phyloP scores from a whole-genome alignment of 2,113 vertebrate genomes.

The Halcyon senegalensis region DNA sequence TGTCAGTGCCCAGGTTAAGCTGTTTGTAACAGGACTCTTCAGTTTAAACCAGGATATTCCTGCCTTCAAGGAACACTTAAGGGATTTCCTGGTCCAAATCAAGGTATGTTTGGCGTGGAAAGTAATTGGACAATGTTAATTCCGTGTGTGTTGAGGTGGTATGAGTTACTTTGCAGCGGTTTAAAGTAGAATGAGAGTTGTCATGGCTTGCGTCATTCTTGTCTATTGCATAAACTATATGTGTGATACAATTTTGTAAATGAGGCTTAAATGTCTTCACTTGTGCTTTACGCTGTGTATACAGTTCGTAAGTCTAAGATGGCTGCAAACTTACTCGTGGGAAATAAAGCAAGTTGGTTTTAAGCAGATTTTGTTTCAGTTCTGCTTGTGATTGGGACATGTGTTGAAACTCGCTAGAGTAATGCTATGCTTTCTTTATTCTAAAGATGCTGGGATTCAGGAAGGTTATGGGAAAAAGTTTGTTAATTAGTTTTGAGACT shows the following conservation, averaged over 20 bases:
- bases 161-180: neutral
- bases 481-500: neutral
- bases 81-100: conserved; percentile 98
- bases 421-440: neutral
- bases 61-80: conserved; percentile 97
- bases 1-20: conserved; percentile 95
- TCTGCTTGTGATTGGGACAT: neutral
- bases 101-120: conserved; percentile 80
- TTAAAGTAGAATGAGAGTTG: neutral
- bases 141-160: neutral
- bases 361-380: neutral
- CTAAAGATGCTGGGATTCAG: neutral
- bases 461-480: neutral
- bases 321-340: neutral
- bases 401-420: neutral
- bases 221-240: neutral
- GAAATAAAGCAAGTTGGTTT: neutral
- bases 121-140: neutral
- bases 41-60: conserved; percentile 99
- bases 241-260: neutral
- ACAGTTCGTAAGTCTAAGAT: fast-evolving
- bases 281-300: fast-evolving
- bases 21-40: conserved; percentile 98
- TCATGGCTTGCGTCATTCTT: too few relatives aligned
- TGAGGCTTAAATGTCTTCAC: fast-evolving